Evolutionary conservation across 2,797 vertebrate genomes (phyloP).

Genomic region (Meriones psammophilus): DNA sequence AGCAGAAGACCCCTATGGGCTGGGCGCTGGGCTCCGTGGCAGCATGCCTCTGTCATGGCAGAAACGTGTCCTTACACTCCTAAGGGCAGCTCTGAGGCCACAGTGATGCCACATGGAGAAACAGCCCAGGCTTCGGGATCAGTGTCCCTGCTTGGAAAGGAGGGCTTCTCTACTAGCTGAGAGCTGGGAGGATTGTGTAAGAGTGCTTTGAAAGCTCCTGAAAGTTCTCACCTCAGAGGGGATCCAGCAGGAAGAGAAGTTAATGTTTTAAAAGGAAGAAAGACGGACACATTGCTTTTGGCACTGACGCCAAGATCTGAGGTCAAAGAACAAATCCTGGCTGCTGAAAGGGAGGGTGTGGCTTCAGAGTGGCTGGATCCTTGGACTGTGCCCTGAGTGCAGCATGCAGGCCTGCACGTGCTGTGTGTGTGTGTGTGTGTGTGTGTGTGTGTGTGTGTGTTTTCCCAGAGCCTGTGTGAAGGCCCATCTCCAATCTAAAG

Average conservation of each 20-base stretch:
- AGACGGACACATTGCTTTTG: conserved; percentile 3
- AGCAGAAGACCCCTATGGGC: not conserved
- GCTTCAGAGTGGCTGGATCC: not conserved
- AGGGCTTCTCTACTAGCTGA: not conserved
- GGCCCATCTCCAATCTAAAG: not conserved
- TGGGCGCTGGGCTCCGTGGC: not conserved
- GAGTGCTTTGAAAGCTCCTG: conserved; percentile 42
- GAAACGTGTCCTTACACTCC: not conserved
- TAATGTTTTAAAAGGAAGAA: conserved; percentile 58
- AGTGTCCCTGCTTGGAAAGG: not conserved
- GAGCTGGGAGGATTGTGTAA: conserved; percentile 15
- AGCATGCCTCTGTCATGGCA: not conserved
- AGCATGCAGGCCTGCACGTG: not conserved
- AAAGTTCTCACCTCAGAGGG: conserved; percentile 39
- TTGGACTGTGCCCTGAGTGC: not conserved
- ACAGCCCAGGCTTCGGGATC: not conserved
- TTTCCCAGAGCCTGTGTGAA: not conserved
- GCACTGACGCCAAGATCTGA: conserved; percentile 54
- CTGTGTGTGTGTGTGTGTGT: not conserved
- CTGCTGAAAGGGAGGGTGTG: conserved; percentile 50
- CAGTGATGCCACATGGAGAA: not conserved
- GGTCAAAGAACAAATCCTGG: conserved; percentile 47
- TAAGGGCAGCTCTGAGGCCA: not conserved
- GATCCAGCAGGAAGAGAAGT: not conserved
- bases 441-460: not conserved